phyloP scores from a whole-genome alignment of 2,888 invertebrate species.

The Catocala sponsa region DNA sequence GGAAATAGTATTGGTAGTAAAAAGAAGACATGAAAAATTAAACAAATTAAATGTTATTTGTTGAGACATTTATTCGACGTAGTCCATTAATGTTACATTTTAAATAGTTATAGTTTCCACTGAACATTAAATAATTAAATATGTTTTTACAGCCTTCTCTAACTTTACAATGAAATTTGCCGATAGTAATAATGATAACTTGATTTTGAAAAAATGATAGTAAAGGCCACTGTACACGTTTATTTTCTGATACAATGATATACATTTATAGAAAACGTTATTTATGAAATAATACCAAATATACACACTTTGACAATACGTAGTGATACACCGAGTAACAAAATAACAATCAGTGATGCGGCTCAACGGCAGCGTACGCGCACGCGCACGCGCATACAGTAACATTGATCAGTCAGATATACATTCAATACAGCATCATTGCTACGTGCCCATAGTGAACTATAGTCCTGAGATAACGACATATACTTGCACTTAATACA shows the following conservation, averaged over 20 bases:
- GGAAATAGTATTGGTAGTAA: too few relatives aligned
- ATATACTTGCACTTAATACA: slow-evolving; percentile 13
- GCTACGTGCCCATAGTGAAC: slow-evolving; percentile 29
- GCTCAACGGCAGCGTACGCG: slow-evolving; percentile 18
- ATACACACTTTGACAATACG: slow-evolving; percentile 30
- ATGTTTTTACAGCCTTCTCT: slow-evolving; percentile 42
- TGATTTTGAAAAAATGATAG: slow-evolving; percentile 32
- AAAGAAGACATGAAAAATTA: neutral
- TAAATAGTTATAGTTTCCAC: slow-evolving; percentile 57
- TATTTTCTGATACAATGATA: slow-evolving; percentile 27
- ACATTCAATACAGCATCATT: slow-evolving; percentile 12
- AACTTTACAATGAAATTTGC: slow-evolving; percentile 42
- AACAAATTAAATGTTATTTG: slow-evolving; percentile 35
- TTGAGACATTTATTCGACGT: slow-evolving; percentile 80
- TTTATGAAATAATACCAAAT: slow-evolving; percentile 30
- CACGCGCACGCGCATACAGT: slow-evolving; percentile 4
- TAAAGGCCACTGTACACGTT: slow-evolving; percentile 24
- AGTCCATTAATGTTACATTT: slow-evolving; percentile 71
- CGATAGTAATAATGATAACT: slow-evolving; percentile 19
- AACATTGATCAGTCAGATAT: too few relatives aligned
- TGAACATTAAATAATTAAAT: slow-evolving; percentile 54
- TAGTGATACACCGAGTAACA: slow-evolving; percentile 20
- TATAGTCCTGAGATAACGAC: slow-evolving; percentile 13
- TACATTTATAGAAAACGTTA: slow-evolving; percentile 32
- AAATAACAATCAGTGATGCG: slow-evolving; percentile 32